Base-by-base conservation (phyloP, 2,797 vertebrate species). In the Tamandua tetradactyla region DNA sequence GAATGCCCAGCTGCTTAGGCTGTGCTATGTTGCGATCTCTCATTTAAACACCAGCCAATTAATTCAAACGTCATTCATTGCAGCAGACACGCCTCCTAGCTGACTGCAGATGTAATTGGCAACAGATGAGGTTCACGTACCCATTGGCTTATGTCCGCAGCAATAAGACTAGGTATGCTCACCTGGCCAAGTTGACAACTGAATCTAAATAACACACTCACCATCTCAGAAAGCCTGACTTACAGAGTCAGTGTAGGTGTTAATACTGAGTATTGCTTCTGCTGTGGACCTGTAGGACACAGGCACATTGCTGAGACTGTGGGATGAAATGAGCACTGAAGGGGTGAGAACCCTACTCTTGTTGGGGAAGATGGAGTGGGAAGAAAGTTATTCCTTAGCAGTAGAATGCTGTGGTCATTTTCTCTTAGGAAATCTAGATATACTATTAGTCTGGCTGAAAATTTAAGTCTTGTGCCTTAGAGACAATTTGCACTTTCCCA, bases 391-490 rank as follows among this genome's bases (percentile, higher is more conserved):
- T 97, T 97, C 94, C 96, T 81, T 94, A 97, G 97, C 94, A 96
- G 94, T 94, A 92, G 95, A 95, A 96, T 87, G 83, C 96, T 91
- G 47, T 94, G 95, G 91, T 96, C 92, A 59, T 97, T 96, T 94
- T 97, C 97, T 97, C 94, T 96, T 47, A 95, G 95, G 94, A 98
- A 97, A 93, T 96, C 94, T 96, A 96, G 95, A 93, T 97, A 98
- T 97, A 96, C 95, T 94, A 93, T 95, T 97, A 94, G 97, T 97
- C 91, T 96, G 68, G 96, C 94, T 96, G 96, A 96, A 90, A 93
- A 92, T 87, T 84, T 85, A 96, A 97, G 95, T 93, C 97, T 93
- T 96, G 97, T 98, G 98, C 98, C 98, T 98, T 98, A 97, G 97
- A 98, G 96, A 96, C 76, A 96, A 95, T 97, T 98, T 98, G 98